These are phyloP conservation scores for Brachypterus glaber DNA, from an alignment of 2,888 invertebrate species.

Conservation along the genomic window DNA sequence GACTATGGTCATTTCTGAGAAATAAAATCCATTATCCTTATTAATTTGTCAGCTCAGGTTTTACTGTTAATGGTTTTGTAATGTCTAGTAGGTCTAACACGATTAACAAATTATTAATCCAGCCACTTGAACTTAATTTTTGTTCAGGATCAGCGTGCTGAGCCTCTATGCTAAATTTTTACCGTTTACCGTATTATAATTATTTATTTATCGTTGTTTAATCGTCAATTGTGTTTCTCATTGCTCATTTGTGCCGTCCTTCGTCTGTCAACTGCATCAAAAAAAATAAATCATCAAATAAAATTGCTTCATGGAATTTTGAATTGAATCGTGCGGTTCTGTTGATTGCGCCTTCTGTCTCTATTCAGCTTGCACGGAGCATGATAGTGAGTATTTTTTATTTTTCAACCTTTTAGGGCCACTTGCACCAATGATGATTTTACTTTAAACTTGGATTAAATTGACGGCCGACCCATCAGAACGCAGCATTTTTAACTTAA, in stretches of 20 bases:
- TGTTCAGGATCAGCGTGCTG: too few species aligned
- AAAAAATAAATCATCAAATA: conserved; percentile 1
- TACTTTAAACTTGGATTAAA: too few species aligned
- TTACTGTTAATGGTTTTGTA: too few species aligned
- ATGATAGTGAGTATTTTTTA: conserved; percentile 71
- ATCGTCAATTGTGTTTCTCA: conserved; percentile 22
- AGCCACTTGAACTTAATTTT: too few species aligned
- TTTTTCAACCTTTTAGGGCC: not conserved
- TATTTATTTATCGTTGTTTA: not conserved
- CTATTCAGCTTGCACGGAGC: conserved; percentile 79
- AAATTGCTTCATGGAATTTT: conserved; percentile 31
- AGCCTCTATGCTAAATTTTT: not conserved
- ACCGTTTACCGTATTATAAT: not conserved
- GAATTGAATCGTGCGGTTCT: conserved; percentile 32
- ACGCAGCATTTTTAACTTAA: too few species aligned
- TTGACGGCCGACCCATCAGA: too few species aligned
- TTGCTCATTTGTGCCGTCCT: conserved; percentile 39
- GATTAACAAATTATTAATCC: too few species aligned
- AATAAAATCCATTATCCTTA: too few species aligned
- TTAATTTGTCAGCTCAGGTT: too few species aligned
- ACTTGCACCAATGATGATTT: too few species aligned
- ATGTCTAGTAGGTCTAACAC: too few species aligned
- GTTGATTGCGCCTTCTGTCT: conserved; percentile 56
- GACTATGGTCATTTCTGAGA: too few species aligned
- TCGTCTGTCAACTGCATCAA: not conserved